phyloP scores from a whole-genome alignment of 2,888 invertebrate genomes.

The Ischnus inquisitorius region DNA sequence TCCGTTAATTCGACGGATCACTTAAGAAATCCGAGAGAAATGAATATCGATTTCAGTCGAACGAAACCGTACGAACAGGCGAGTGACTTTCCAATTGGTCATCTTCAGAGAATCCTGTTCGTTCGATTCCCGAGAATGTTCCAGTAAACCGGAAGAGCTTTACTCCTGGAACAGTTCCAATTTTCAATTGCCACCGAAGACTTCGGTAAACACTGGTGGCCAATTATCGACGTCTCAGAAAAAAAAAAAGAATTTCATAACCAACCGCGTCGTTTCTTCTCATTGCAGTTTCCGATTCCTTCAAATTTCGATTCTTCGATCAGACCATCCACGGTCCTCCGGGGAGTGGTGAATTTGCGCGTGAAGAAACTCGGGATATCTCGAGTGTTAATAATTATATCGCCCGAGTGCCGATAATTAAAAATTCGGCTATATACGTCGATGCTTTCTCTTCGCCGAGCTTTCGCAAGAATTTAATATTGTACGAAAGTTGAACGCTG shows the following conservation, averaged over 20 bases:
- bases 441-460: neutral
- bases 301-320: constrained; percentile 19
- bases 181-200: constrained; percentile 63
- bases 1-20: neutral
- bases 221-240: constrained; percentile 38
- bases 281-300: too few relatives aligned
- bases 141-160: constrained; percentile 55
- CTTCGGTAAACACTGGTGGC: constrained; percentile 54
- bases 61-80: neutral
- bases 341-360: neutral
- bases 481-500: constrained; percentile 5
- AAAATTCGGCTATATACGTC: constrained; percentile 4
- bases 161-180: constrained; percentile 68
- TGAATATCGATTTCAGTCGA: too few relatives aligned
- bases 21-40: neutral
- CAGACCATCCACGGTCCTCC: neutral
- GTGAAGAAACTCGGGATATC: neutral
- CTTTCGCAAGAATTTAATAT: neutral
- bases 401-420: constrained; percentile 5
- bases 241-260: constrained; percentile 29
- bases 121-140: constrained; percentile 64
- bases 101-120: constrained; percentile 54
- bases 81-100: constrained; percentile 46
- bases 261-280: neutral
- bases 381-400: constrained; percentile 22